These are phyloP conservation scores for Bombylius major DNA, from an alignment of 2,888 invertebrate genomes.

Conservation along the genomic window DNA sequence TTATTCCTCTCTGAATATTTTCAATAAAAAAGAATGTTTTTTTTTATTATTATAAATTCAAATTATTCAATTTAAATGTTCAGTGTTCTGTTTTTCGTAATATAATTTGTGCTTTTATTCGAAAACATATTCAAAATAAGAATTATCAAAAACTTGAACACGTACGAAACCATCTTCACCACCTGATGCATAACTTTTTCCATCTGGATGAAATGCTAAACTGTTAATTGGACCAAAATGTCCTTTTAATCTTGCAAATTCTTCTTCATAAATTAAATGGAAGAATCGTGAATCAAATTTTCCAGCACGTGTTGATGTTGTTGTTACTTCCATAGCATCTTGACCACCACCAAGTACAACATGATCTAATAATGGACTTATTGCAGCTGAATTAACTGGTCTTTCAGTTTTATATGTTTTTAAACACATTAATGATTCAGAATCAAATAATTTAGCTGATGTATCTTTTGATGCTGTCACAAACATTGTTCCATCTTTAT, in stretches of 20 bases:
- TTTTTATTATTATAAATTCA: too few species aligned
- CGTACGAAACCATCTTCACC: slow-evolving; percentile 98
- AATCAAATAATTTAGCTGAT: slow-evolving; percentile 90
- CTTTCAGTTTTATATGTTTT: slow-evolving; percentile 97
- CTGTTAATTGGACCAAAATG: slow-evolving; percentile 99
- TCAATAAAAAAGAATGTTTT: too few species aligned
- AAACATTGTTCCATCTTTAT: slow-evolving; percentile 87
- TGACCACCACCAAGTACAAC: slow-evolving; percentile 98
- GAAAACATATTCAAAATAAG: slow-evolving; percentile 92
- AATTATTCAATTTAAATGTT: too few species aligned
- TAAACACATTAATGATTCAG: slow-evolving; percentile 68
- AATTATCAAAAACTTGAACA: slow-evolving; percentile 89
- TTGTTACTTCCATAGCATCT: slow-evolving; percentile 98
- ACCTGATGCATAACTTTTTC: slow-evolving; percentile 90
- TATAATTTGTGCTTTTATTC: slow-evolving; percentile 44
- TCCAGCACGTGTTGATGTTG: slow-evolving; percentile 83
- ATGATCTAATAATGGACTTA: slow-evolving; percentile 91
- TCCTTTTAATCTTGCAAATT: slow-evolving; percentile 94
- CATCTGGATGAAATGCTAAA: slow-evolving; percentile 95
- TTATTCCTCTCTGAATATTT: too few species aligned
- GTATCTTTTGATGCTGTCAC: slow-evolving; percentile 95
- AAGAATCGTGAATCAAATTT: slow-evolving; percentile 95
- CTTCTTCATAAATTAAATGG: slow-evolving; percentile 92
- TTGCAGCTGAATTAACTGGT: slow-evolving; percentile 95
- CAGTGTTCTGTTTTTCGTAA: too few species aligned